A percentile compares a stretch with the other conserved stretches of the same genome.
Conservation (phyloP, 2,797 vertebrate genomes). For the Gephyroberyx darwinii region DNA sequence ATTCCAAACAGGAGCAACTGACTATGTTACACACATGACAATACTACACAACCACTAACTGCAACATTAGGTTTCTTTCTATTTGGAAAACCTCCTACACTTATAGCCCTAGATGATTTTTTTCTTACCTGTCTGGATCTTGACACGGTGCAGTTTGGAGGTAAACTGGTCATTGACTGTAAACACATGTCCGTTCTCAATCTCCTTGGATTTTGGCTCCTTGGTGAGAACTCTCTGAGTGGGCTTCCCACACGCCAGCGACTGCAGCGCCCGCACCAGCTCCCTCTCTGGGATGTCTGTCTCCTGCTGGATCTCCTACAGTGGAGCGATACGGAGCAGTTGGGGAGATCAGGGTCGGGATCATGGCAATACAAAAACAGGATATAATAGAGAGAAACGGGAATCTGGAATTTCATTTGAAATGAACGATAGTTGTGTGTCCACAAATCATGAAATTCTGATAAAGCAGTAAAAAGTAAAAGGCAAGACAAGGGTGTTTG, state of each 20-base stretch:
- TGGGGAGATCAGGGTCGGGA: background rate
- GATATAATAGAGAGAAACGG: background rate
- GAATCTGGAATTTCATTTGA: background rate
- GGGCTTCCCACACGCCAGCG: conserved; percentile 93
- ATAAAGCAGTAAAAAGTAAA: no score
- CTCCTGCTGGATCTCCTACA: conserved; percentile 98
- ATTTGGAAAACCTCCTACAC: background rate
- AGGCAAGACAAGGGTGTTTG: no score
- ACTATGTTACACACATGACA: background rate
- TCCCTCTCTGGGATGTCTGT: conserved; percentile 98
- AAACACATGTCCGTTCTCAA: conserved; percentile 98
- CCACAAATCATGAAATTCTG: no score
- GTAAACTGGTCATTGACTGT: conserved; percentile 99
- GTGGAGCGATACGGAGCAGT: background rate
- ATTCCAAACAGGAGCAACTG: background rate
- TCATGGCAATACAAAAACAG: background rate
- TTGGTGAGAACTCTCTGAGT: conserved; percentile 99
- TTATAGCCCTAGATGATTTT: background rate
- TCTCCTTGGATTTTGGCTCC: conserved; percentile 99
- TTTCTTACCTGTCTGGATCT: conserved; percentile 84
- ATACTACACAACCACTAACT: background rate
- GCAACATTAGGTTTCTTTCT: background rate
- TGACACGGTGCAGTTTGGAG: conserved; percentile 98
- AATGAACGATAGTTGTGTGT: background rate
- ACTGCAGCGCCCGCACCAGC: conserved; percentile 94